Percentiles rank a stretch among this genome's conserved stretches.
Conservation (phyloP, 1,140 invertebrate genomes). For the Belonocnema kinseyi region DNA sequence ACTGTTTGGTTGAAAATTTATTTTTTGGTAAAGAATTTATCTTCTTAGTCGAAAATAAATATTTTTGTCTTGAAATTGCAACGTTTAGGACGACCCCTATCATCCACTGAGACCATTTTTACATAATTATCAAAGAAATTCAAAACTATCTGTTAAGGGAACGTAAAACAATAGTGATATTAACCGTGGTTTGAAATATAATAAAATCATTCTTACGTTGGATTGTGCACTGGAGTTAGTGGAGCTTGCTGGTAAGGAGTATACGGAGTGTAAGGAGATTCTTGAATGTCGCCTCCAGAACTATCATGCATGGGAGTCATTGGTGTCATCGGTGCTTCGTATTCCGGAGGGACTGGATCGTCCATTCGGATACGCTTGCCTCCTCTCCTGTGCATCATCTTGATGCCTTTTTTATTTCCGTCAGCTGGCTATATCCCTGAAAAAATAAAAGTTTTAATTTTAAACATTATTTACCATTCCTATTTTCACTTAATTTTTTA, state of each 20-base stretch:
- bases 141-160: not conserved
- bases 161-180: too few species aligned
- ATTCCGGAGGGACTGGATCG: constrained; percentile 89
- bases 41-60: too few species aligned
- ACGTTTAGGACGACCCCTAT: too few species aligned
- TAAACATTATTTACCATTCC: too few species aligned
- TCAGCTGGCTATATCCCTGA: too few species aligned
- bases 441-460: too few species aligned
- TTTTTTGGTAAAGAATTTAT: too few species aligned
- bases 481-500: too few species aligned
- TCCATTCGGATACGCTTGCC: constrained; percentile 94
- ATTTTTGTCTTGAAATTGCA: too few species aligned
- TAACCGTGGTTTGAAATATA: not conserved
- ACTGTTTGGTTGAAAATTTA: too few species aligned
- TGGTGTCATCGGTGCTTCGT: constrained; percentile 87
- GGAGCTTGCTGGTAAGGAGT: constrained; percentile 71
- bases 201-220: constrained; percentile 58
- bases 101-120: too few species aligned
- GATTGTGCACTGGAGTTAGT: constrained; percentile 74
- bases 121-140: too few species aligned
- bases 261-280: constrained; percentile 72
- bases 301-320: constrained; percentile 77
- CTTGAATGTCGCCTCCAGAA: constrained; percentile 74
- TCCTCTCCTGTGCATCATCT: constrained; percentile 85
- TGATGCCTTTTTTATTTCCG: constrained; percentile 24